Evolutionary conservation across 2,113 vertebrate genomes (phyloP), one percentile per base, ranked within the genome.

Genomic region (Periophthalmus modestus): DNA sequence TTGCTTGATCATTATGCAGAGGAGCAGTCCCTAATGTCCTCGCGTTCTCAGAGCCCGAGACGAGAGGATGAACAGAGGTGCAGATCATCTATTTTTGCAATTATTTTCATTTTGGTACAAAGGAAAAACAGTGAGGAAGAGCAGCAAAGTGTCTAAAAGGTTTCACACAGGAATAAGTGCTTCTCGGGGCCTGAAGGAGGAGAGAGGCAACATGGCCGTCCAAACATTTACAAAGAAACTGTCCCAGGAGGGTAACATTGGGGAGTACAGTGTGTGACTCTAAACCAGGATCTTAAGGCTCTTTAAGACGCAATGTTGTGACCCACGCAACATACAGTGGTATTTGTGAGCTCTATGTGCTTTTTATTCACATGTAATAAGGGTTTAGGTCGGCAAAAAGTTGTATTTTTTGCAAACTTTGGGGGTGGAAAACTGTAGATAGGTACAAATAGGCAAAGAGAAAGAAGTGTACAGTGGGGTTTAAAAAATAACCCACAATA

Each of bases 61-160:
- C 11, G n/a, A 80, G 79, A 77, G 85, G 85, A 88, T 82, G 82
- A 73, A 87, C 84, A 73, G 88, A 91, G 88, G 76, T 83, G 84
- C 88, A 73, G 81, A 79, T 84, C 73, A 85, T 89, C 85, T 86
- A 78, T 81, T 85, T 84, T 67, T 72, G 75, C 76, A 80, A 84
- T 85, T 81, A 83, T 85, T 80, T 39, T 28, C 71, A 59, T 77
- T 75, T 72, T 75, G 67, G 50, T 71, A 34, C 21, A 23, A 59
- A 59, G 28, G 63, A 23, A 65, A 43, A 33, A 73, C 65, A 72
- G 69, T 48, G 58, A 71, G 67, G n/a, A 67, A 11, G 72, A 62
- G 70, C 78, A 39, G 70, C 14, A 9, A 33, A 65, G 13, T 36
- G 69, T 21, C 59, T 18, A 34, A 61, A 16, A 68, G 54, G 48